Base-by-base conservation (phyloP, 2,888 invertebrate genomes). In the Horisme vitalbata region DNA sequence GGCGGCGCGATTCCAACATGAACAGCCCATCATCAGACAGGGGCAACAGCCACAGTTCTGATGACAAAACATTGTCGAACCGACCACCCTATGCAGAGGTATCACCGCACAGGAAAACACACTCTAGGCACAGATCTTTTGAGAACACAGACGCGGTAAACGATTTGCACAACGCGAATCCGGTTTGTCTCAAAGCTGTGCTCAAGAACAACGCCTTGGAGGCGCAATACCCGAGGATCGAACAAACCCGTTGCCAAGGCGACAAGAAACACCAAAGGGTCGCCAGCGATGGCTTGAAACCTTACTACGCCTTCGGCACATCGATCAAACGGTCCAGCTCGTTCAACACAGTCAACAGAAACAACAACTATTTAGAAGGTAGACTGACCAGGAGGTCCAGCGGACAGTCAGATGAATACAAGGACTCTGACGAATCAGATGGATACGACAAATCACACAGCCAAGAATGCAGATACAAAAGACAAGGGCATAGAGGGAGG, bases 401-500 rank as follows among this genome's bases (percentile, higher is more conserved):
- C 31, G 82, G 83, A 0, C 79, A 85, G 27, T 80, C 82, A 0
- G 84, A 84, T 3, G 80, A 82, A 27, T 81, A 79, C 36, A 82
- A 79, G 48, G 68, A 77, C 37, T 88, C 90, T 0, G 90, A 90
- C 37, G 90, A 89, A 43, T 90, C 90, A 0, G 90, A 90, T 38
- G 83, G 74, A 1, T 82, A 75, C 15, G 79, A 82, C 14, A 83
- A 85, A 48, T 77, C 79, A 0, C 44, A 41, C 4, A 36, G 35
- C 0, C 79, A 83, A 47, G 68, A 92, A 91, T 46, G 69, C 7
- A 70, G 83, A 28, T 93, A 93, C 61, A 97, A 96, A 74, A 91
- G 95, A 56, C 94, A 95, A n/a, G 89, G 93, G 49, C 94, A 70
- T 83, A 94, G 83, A 85, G 95, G 61, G 61, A 94, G 77, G 91